phyloP scores from a whole-genome alignment of 2,113 vertebrate genomes.

The Hippocampus comes region DNA sequence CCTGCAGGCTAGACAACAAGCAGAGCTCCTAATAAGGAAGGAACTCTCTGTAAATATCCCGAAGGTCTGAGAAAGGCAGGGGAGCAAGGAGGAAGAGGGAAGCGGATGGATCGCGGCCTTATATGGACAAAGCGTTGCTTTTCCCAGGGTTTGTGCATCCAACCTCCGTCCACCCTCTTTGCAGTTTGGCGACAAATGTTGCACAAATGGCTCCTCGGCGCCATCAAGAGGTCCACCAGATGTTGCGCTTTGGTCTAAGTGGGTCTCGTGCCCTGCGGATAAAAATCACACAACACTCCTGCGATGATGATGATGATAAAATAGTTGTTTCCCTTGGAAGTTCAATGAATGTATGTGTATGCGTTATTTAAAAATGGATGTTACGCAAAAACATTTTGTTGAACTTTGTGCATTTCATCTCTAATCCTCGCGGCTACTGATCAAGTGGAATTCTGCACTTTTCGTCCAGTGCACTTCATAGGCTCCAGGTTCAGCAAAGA shows the following conservation, averaged over 20 bases:
- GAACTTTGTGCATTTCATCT: neutral
- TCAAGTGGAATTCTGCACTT: neutral
- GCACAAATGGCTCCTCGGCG: conserved; percentile 31
- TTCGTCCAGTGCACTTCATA: neutral
- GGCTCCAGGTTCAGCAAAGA: neutral
- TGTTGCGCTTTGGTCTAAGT: neutral
- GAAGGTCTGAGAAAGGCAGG: conserved; percentile 73
- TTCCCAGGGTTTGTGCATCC: conserved; percentile 77
- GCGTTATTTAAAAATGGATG: neutral
- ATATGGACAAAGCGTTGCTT: conserved; percentile 77
- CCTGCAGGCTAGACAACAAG: conserved; percentile 67
- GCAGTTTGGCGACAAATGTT: conserved; percentile 58
- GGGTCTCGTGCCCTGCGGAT: too few species aligned
- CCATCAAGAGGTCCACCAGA: conserved; percentile 57
- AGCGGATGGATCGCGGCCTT: conserved; percentile 79
- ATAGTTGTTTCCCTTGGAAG: too few species aligned
- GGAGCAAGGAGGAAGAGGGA: conserved; percentile 70
- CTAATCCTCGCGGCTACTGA: neutral
- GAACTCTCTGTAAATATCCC: conserved; percentile 77
- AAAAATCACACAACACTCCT: too few species aligned
- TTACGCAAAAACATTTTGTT: neutral
- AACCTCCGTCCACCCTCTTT: conserved; percentile 42
- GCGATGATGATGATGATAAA: too few species aligned
- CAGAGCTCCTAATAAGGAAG: conserved; percentile 78
- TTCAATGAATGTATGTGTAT: neutral